Evolutionary conservation across 1,140 invertebrate species (phyloP), one percentile per base, ranked within the genome.

Genomic region (Tetranychus cinnabarinus): DNA sequence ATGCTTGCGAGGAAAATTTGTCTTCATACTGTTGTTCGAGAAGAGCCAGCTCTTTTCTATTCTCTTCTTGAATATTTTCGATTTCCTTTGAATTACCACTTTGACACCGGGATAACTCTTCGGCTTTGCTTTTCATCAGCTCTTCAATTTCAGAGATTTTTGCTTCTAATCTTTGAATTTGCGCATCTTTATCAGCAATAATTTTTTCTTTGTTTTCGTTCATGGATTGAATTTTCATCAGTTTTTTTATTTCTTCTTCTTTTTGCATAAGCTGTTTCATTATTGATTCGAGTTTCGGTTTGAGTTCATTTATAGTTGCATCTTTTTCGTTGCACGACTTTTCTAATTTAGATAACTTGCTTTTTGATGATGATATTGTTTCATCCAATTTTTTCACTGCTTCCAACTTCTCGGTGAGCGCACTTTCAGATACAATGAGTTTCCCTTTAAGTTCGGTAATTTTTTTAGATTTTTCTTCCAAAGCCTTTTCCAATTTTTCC

Each of bases 1-100:
- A 61, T 58, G 64, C 62, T 66, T 65, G n/a, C 39, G 67, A 68
- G 23, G 64, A 65, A 54, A 72, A 67, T 46, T 69, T 65, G 31
- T 71, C 67, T 33, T 67, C 61, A 31, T 69, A 42, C 15, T 62
- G 55, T 52, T 62, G 57, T 5, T 62, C 58, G 12, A 62, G 34
- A 52, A 36, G n/a, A n/a, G 57, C 55, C 2, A 62, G 5, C 39
- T 42, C 39, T 42, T 42, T 42, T 42, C 39, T 42, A 42, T 42
- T 42, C 10, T 42, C 39, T 6, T 42, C 39, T 10, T 42, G 39
- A 6, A 42, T 6, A 42, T 10, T 10, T 10, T 42, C 39, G 10
- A 42, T 42, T 10, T 42, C 39, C 39, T 42, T 42, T 5, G 39
- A 6, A 10, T 42, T 5, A 6, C 5, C 10, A 42, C 5, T 5